Base-by-base conservation (phyloP, 2,113 vertebrate genomes). In the Dolichallabes microphthalmus region DNA sequence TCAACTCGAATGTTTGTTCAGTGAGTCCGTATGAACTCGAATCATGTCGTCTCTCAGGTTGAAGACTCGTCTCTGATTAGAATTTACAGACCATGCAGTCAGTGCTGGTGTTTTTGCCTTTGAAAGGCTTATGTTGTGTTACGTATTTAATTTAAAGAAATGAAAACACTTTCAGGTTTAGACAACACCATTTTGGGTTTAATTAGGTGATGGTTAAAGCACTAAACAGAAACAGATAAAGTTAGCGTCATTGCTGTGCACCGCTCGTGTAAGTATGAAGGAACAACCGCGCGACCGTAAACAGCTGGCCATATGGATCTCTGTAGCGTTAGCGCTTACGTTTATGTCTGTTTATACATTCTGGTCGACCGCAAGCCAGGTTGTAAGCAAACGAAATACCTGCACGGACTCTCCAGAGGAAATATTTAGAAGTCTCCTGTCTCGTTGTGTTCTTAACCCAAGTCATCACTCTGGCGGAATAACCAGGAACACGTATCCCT, bases 401-500 rank as follows among this genome's bases (percentile, higher is more conserved):
- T 77, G 39, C 60, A 10, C 64, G 58, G 66, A 77, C n/a, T 53
- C 73, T 84, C 82, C 71, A 80, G 86, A 3, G 63, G 32, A 82
- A 63, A 86, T 77, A 15, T 39, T 78, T 71, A 58, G 50, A 58
- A 32, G 39, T 60, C 76, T 82, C n/a, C 82, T 71, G 82, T 81
- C 60, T 80, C 74, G 69, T 60, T 82, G 82, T 84, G 32, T 89
- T 87, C 35, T 60, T 85, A 76, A 55, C 71, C 74, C 0, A 50
- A 82, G 74, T 75, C 78, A 10, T 87, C 78, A 82, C 55, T 74
- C 77, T n/a, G 55, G 50, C 15, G 63, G 61, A 79, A 73, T 85
- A 85, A 87, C 50, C 22, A 58, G 79, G 53, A 89, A 82, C 85
- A 79, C 57, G 45, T 82, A 85, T 61, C 57, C 32, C 63, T 57